phyloP scores from a whole-genome alignment of 1,140 invertebrate species.

The Conopomorpha cramerella region DNA sequence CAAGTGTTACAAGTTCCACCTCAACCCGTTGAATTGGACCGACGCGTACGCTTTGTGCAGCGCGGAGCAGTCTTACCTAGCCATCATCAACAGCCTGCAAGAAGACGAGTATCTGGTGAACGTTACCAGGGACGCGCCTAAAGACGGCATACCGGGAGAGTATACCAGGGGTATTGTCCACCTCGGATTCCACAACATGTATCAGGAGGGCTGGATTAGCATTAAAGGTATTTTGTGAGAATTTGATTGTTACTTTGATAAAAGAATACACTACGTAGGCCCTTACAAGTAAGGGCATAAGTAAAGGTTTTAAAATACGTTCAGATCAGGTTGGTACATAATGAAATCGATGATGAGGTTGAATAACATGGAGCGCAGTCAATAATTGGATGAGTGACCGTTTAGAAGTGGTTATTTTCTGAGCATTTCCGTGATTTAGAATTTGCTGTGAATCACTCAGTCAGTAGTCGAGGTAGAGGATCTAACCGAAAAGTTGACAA shows the following conservation, averaged over 20 bases:
- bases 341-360: too few species aligned
- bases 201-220: conserved; percentile 24
- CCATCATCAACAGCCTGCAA: conserved; percentile 30
- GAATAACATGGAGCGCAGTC: too few species aligned
- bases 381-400: too few species aligned
- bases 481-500: too few species aligned
- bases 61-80: conserved; percentile 38
- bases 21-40: conserved; percentile 29
- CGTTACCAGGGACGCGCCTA: conserved; percentile 15
- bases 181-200: conserved; percentile 26
- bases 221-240: conserved; percentile 27
- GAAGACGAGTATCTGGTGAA: conserved; percentile 27
- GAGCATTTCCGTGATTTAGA: too few species aligned
- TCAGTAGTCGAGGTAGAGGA: too few species aligned
- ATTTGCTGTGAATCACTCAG: too few species aligned
- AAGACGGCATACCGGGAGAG: conserved; percentile 14
- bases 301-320: conserved; percentile 5
- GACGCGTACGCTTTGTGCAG: conserved; percentile 32
- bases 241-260: too few species aligned
- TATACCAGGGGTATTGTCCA: conserved; percentile 23
- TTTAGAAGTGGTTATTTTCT: too few species aligned
- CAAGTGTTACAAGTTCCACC: conserved; percentile 47
- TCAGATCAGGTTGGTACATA: too few species aligned
- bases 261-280: too few species aligned
- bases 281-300: too few species aligned